Evolutionary conservation across 2,797 vertebrate species (phyloP), one percentile per base, ranked within the genome.

Genomic region (Ctenopoma multispine): DNA sequence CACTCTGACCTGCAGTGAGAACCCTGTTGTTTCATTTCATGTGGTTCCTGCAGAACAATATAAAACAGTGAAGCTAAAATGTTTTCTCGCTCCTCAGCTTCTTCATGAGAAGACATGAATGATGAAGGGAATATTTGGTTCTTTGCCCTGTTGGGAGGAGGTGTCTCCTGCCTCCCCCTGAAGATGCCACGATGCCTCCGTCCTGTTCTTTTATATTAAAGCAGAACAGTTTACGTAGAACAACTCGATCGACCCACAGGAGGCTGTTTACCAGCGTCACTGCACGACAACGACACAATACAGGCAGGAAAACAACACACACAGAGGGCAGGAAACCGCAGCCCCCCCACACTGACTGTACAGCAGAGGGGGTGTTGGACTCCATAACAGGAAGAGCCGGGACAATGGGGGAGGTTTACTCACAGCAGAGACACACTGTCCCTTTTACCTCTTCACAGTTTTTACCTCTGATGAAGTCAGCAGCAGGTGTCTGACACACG

Each of bases 331-430:
- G 89, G 86, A 91, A 90, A 72, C 86, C 63, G 80, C 75, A 59
- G 82, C 24, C 27, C 72, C 61, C 58, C 54, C 75, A 21, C 10
- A 65, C 76, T 70, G 65, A 81, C 61, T 74, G 82, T 69, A 65
- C 62, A 51, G 55, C 59, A 53, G 65, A 31, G 70, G 50, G 81
- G 68, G 72, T 9, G 59, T 48, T 40, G 78, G 79, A 88, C 29
- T 82, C 70, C 80, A 87, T 77, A 92, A 93, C 93, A 94, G 93
- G 93, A 94, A 92, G 83, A 46, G 44, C 44, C 2, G 54, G 83
- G 80, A 93, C 92, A 94, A 93, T 49, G 70, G 53, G 82, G 89
- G 91, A 91, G 80, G 85, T 85, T 77, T 84, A 80, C 65, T 77
- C 82, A 88, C 71, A 20, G 77, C 21, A 62, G 67, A 78, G 43